Percentiles rank a stretch among this genome's conserved stretches.
Evolutionary conservation across 2,888 invertebrate genomes (phyloP).

Genomic region (Drosophila atroscutellata): DNA sequence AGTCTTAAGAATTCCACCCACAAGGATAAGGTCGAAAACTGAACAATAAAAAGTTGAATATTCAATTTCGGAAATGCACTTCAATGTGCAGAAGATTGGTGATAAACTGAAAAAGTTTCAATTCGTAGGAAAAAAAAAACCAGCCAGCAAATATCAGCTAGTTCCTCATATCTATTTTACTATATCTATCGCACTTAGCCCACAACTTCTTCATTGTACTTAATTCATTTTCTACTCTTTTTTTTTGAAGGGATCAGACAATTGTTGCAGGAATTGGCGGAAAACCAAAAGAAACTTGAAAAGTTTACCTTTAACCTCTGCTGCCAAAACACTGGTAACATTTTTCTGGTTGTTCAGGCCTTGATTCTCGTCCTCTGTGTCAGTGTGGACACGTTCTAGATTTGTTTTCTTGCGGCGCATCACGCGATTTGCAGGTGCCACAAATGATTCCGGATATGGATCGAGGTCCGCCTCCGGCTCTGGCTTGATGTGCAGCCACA

Average conservation of each 20-base stretch:
- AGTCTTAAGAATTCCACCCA: not conserved
- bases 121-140: too few relatives aligned
- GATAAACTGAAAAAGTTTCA: too few relatives aligned
- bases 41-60: too few relatives aligned
- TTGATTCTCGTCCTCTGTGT: conserved; percentile 10
- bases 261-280: too few relatives aligned
- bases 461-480: conserved; percentile 49
- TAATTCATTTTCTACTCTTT: too few relatives aligned
- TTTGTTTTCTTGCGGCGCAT: conserved; percentile 34
- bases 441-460: not conserved
- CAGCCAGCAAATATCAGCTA: too few relatives aligned
- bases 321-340: not conserved
- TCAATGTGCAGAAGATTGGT: too few relatives aligned
- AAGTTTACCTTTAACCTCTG: conserved; percentile 46
- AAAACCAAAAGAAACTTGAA: not conserved
- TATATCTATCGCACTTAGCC: too few relatives aligned
- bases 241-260: too few relatives aligned
- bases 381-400: not conserved
- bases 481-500: conserved; percentile 71
- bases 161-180: too few relatives aligned
- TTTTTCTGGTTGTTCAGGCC: not conserved
- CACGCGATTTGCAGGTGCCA: conserved; percentile 16
- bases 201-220: too few relatives aligned
- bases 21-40: not conserved
- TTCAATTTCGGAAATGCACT: too few relatives aligned